Percentiles rank a stretch among this genome's conserved stretches.
These are phyloP conservation scores for Nowickia ferox DNA, from an alignment of 2,888 invertebrate species.

Conservation along the genomic window DNA sequence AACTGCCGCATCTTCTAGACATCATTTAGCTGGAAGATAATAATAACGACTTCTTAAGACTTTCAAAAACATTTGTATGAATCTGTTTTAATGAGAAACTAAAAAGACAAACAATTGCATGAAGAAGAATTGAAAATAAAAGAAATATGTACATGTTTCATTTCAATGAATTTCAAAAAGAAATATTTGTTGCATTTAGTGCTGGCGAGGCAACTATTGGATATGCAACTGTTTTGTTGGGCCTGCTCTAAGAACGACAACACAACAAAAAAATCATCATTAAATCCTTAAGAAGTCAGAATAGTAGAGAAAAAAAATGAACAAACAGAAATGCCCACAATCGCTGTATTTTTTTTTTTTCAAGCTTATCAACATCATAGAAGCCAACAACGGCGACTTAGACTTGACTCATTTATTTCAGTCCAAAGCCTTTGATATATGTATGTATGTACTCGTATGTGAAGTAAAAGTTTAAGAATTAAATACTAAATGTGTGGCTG, in stretches of 20 bases:
- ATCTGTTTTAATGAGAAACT: slow-evolving; percentile 33
- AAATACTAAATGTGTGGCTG: slow-evolving; percentile 28
- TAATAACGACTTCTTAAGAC: slow-evolving; percentile 39
- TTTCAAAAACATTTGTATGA: slow-evolving; percentile 7
- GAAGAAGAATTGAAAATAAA: slow-evolving; percentile 10
- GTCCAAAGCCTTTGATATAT: slow-evolving; percentile 12
- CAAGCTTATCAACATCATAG: slow-evolving; percentile 43
- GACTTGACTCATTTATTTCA: slow-evolving; percentile 36
- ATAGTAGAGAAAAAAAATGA: background rate
- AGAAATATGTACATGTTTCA: background rate
- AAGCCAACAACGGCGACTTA: slow-evolving; percentile 24
- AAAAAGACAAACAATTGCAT: slow-evolving; percentile 18
- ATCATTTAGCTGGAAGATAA: slow-evolving; percentile 24
- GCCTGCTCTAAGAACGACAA: background rate
- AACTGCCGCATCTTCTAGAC: slow-evolving; percentile 48
- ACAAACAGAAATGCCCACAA: slow-evolving; percentile 40
- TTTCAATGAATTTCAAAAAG: slow-evolving; percentile 43
- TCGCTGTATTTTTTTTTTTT: slow-evolving; percentile 6
- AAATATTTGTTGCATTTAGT: slow-evolving; percentile 44
- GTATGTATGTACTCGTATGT: too few relatives aligned
- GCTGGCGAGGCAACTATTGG: background rate
- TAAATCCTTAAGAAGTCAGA: slow-evolving; percentile 45
- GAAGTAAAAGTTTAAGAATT: slow-evolving; percentile 32
- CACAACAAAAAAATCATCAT: background rate
- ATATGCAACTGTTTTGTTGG: background rate